Conservation (phyloP, 2,797 vertebrate species). For the Gambusia yucatana region DNA sequence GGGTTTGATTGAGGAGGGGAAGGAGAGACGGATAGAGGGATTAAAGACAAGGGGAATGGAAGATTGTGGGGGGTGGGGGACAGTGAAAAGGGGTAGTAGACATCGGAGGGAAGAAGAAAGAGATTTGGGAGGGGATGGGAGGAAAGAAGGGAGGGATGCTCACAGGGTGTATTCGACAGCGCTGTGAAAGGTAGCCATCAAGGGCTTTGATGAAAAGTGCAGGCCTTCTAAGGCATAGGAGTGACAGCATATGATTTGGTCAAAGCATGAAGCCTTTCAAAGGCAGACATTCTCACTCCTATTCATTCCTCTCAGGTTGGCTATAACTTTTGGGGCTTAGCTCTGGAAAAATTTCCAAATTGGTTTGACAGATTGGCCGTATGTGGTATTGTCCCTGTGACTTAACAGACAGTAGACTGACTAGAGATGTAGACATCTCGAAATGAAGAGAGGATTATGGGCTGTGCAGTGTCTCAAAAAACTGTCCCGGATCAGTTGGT, state of each 20-base stretch:
- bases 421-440: slow-evolving; percentile 61
- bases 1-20: slow-evolving; percentile 73
- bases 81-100: slow-evolving; percentile 54
- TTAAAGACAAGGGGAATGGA: slow-evolving; percentile 77
- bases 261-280: slow-evolving; percentile 81
- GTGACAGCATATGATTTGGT: slow-evolving; percentile 84
- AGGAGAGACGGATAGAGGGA: slow-evolving; percentile 60
- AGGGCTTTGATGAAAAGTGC: slow-evolving; percentile 83
- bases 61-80: slow-evolving; percentile 48
- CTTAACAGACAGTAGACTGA: slow-evolving; percentile 56
- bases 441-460: slow-evolving; percentile 63
- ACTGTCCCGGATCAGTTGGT: slow-evolving; percentile 40
- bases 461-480: slow-evolving; percentile 50
- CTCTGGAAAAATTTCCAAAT: slow-evolving; percentile 67
- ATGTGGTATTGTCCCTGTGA: slow-evolving; percentile 69
- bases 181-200: slow-evolving; percentile 82
- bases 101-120: slow-evolving; percentile 75
- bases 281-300: slow-evolving; percentile 77
- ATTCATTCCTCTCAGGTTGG: slow-evolving; percentile 71
- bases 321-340: slow-evolving; percentile 75
- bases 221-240: slow-evolving; percentile 80
- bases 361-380: slow-evolving; percentile 75
- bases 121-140: slow-evolving; percentile 75
- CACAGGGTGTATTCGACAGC: slow-evolving; percentile 78
- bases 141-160: slow-evolving; percentile 74